phyloP scores from a whole-genome alignment of 2,888 invertebrate genomes.

The Drosophila paranaensis region DNA sequence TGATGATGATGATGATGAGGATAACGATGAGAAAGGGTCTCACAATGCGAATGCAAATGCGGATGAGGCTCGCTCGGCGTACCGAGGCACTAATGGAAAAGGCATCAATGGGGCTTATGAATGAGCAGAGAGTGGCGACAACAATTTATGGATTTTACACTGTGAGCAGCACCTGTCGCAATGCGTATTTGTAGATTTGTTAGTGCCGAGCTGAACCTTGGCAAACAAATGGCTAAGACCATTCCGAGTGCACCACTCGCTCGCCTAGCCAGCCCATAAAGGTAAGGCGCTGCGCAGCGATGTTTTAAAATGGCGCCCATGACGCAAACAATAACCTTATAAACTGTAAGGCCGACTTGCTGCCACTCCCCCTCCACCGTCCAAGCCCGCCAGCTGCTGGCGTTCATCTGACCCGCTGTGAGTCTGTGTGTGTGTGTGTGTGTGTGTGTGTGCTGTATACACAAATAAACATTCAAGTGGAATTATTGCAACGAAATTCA shows the following conservation, averaged over 20 bases:
- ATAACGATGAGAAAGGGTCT: conserved; percentile 2
- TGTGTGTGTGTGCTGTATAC: conserved; percentile 61
- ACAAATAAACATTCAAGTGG: conserved; percentile 81
- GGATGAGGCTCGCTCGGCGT: conserved; percentile 13
- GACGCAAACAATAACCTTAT: conserved; percentile 80
- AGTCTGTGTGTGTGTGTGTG: background rate
- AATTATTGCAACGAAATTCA: conserved; percentile 81
- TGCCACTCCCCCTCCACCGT: conserved; percentile 15
- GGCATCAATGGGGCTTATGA: conserved; percentile 76
- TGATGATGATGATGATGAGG: conserved; percentile 16
- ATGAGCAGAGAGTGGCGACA: conserved; percentile 58
- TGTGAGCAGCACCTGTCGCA: conserved; percentile 42
- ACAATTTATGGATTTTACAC: conserved; percentile 71
- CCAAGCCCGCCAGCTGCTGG: background rate
- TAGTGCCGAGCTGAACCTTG: conserved; percentile 34
- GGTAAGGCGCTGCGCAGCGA: conserved; percentile 27
- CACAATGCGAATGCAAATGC: conserved; percentile 19
- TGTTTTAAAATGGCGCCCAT: conserved; percentile 73
- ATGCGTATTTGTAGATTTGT: conserved; percentile 56
- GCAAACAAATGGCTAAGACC: conserved; percentile 70
- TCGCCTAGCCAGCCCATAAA: conserved; percentile 33
- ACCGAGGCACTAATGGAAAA: conserved; percentile 70
- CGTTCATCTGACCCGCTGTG: conserved; percentile 14
- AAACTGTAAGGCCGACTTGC: conserved; percentile 60
- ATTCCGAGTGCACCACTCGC: conserved; percentile 21